Conservation (phyloP, 2,888 invertebrate genomes). For the Euzetes globulus region DNA sequence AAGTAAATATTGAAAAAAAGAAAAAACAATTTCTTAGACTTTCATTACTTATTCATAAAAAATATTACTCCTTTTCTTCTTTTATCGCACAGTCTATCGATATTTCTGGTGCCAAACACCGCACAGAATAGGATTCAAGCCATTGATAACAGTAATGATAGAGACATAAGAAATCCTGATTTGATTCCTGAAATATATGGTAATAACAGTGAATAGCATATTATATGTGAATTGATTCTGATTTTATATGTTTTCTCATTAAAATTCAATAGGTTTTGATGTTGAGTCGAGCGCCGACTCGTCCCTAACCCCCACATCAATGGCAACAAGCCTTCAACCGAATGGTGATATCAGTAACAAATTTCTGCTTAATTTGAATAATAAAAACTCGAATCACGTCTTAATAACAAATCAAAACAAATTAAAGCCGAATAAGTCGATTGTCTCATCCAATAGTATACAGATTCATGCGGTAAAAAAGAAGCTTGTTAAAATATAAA, state of each 20-base stretch:
- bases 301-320: background rate
- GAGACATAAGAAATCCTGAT: constrained; percentile 18
- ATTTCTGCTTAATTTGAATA: background rate
- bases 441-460: background rate
- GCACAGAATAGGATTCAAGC: background rate
- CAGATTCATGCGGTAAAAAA: background rate
- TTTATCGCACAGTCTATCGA: background rate
- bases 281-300: background rate
- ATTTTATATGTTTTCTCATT: background rate
- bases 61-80: background rate
- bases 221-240: background rate
- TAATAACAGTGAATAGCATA: background rate
- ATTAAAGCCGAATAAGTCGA: background rate
- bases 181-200: constrained; percentile 20
- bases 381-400: background rate
- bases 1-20: background rate
- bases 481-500: too few species aligned
- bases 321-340: background rate
- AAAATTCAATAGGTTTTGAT: background rate
- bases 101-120: constrained; percentile 11
- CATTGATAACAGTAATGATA: background rate
- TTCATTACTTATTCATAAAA: background rate
- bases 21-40: background rate
- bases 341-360: background rate
- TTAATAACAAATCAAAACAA: background rate